Base-by-base conservation (phyloP, 64 coral and sea anemone species). In the Stichodactyla helianthus region DNA sequence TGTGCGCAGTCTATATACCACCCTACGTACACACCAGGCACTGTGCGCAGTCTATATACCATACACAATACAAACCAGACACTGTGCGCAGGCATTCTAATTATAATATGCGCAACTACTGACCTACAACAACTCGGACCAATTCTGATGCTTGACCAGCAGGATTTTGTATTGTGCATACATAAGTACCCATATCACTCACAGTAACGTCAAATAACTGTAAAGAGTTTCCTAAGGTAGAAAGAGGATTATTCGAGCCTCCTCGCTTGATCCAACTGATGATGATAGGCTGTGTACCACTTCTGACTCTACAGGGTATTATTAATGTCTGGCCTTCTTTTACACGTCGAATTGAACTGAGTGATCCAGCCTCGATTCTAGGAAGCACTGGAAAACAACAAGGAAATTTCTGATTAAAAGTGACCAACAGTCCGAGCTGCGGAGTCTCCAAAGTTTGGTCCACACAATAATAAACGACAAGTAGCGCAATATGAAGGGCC, bases 121-220 rank as follows among this genome's bases (percentile, higher is more conserved):
- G 82, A 95, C 93, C 27, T 14, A 92, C 85, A n/a, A 57, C 79
- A 19, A 96, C 79, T 13, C 31, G 59, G 14, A 26, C 20, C 20
- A 44, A 61, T 17, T 55, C 71, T 6, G 26, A 90, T 5, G 74
- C 59, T 84, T 87, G 77, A 5, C 94, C 94, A 4, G 94, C 94
- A 50, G 94, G 94, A 79, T 93, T 93, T 51, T 77, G 90, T 19
- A 96, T 83, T n/a, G 83, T 85, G 53, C 94, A 96, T 0, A 56
- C 55, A 61, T 96, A 96, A 22, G 81, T 28, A 4, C 94, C 94
- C 54, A 83, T 70, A 85, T 96, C 94, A 60, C 88, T 90, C 77
- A 86, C 88, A 77, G 86, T 96, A 51, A 83, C 88, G 54, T 86
- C 79, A 27, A 17, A 84, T 12, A 96, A 53, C 53, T 27, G 31